Base-by-base conservation (phyloP, 2,888 invertebrate species). In the Latrodectus elegans region DNA sequence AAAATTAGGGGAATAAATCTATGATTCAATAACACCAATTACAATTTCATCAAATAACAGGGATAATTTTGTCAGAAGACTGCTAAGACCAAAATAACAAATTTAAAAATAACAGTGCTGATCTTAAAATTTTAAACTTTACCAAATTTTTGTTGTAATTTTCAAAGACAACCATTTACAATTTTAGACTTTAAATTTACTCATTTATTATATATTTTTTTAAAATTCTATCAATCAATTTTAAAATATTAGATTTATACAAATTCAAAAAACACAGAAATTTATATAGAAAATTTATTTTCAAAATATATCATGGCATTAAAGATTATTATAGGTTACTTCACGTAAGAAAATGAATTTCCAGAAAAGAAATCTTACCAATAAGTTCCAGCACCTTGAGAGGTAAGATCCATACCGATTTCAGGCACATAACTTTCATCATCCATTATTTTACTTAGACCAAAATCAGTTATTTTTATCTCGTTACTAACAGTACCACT, bases 391-490 rank as follows among this genome's bases (percentile, higher is more conserved):
- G 99, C 99, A 91, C 99, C 99, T 94, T 99, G 99, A 90, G 99
- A 99, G 90, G 99, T 99, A 91, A 99, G 94, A 93, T 99, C 99
- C 98, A 99, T 99, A 91, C 99, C 99, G 92, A 97, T 97, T 93
- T 99, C 99, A 87, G 99, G 98, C 94, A 97, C 97, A 92, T 98
- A 99, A 92, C 98, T 98, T 92, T 98, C 98, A 93, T 99, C 99
- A 92, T 99, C 99, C 98, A 99, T 99, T 89, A 99, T 98, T 94
- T 99, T 99, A 91, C 98, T 98, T 90, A 99, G 94, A 91, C 99
- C 99, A 92, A 99, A 99, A 94, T 99, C 99, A 8, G 99, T 99
- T 91, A 99, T 99, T 94, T 99, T 99, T 92, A 99, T 99, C 94
- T 99, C 99, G 77, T 99, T 99, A 92, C 98, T 98, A 67, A 99